Evolutionary conservation across 1,140 invertebrate species (phyloP).

Genomic region (Armadillidium nasatum): DNA sequence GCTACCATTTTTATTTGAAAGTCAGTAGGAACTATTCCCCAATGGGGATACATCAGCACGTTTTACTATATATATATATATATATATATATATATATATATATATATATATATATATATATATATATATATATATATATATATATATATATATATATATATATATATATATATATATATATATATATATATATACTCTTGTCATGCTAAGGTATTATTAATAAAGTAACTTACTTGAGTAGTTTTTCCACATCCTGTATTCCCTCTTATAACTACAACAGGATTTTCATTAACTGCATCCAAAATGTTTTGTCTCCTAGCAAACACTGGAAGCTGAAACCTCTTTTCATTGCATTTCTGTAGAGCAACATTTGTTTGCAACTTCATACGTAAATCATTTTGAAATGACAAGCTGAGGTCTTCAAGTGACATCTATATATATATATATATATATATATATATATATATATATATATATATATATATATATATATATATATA

Average conservation of each 20-base stretch:
- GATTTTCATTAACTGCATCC: constrained; percentile 75
- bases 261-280: constrained; percentile 81
- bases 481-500: not conserved
- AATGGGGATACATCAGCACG: too few relatives aligned
- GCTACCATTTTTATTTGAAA: too few relatives aligned
- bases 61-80: too few relatives aligned
- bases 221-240: constrained; percentile 54
- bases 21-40: too few relatives aligned
- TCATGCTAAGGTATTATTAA: too few relatives aligned
- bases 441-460: constrained; percentile 15
- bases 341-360: constrained; percentile 62
- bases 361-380: constrained; percentile 59
- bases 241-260: constrained; percentile 90
- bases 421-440: constrained; percentile 62
- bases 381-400: constrained; percentile 59
- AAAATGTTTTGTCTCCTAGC: constrained; percentile 69
- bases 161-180: too few relatives aligned
- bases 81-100: too few relatives aligned
- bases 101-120: too few relatives aligned
- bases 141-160: too few relatives aligned
- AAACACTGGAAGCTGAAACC: constrained; percentile 71
- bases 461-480: not conserved
- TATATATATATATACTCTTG: too few relatives aligned
- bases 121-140: too few relatives aligned
- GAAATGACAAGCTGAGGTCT: constrained; percentile 71